Evolutionary conservation across 1,140 invertebrate species (phyloP), one percentile per base, ranked within the genome.

Genomic region (Mamestra configurata): DNA sequence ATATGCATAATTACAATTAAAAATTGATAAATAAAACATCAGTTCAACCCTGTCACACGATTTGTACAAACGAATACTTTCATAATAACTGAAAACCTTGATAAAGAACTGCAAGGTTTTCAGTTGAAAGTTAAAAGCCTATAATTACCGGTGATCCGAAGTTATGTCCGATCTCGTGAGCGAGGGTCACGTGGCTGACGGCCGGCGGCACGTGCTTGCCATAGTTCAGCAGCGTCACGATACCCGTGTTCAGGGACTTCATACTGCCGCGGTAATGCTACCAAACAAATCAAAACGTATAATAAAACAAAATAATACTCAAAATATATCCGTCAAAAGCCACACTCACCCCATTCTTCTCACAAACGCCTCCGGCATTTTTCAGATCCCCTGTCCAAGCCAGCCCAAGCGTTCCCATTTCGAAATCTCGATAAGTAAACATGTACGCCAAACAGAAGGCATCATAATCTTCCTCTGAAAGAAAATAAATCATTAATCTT

Each of bases 151-250:
- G 98, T 22, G 99, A 99, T 78, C 99, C 99, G 93, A 99, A 99
- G 95, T 99, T 99, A 94, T 99, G 99, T 46, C 99, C 99, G 88
- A 99, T 99, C 96, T 99, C 99, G 94, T 99, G 99, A 18, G 99
- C 99, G 79, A 99, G 96, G 10, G 99, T 99, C 61, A 99, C 98
- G 94, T 99, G 99, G 10, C 98, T 99, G n/a, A 99, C 99, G 31
- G 98, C 98, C 20, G 98, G 98, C 83, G 98, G 98, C n/a, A 99
- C 99, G 94, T 99, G 98, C 95, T 99, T 99, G 40, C 99, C 99
- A 95, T 99, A 99, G 96, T 99, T 99, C 40, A 99, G 95, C 68
- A 99, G 95, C 27, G 99, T 99, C 37, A 99, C 98, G 86, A 99
- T 99, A 71, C 99, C 99, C 0, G 99, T 99, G 95, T 99, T 99